Evolutionary conservation across 1,140 invertebrate species (phyloP).

Genomic region (Penaeus indicus): DNA sequence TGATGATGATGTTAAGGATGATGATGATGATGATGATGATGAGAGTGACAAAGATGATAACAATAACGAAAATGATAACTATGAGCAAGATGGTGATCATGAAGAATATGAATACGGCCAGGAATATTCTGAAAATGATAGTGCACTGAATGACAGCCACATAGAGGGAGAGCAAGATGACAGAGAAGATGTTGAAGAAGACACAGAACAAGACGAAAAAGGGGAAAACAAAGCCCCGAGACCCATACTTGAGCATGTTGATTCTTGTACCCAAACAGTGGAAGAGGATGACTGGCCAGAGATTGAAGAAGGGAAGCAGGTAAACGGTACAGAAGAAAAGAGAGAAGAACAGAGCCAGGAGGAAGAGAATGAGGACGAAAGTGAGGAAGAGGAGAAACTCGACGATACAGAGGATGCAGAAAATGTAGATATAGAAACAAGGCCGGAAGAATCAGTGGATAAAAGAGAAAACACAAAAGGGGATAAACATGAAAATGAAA

Average conservation of each 20-base stretch:
- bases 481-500: not conserved
- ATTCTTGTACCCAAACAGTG: too few relatives aligned
- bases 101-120: slow-evolving; percentile 30
- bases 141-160: not conserved
- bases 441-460: not conserved
- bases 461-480: not conserved
- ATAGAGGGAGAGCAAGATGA: not conserved
- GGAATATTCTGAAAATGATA: not conserved
- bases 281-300: too few relatives aligned
- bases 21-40: slow-evolving; percentile 22
- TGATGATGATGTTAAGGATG: not conserved
- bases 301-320: too few relatives aligned
- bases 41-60: slow-evolving; percentile 10
- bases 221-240: not conserved
- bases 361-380: too few relatives aligned
- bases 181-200: not conserved
- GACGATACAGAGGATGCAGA: not conserved
- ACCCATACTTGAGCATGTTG: too few relatives aligned
- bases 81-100: slow-evolving; percentile 15
- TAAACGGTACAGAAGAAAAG: too few relatives aligned
- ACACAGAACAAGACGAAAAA: not conserved
- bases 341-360: too few relatives aligned
- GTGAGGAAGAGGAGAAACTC: too few relatives aligned
- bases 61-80: slow-evolving; percentile 1
- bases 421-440: not conserved